Percentiles rank a stretch among this genome's conserved stretches.
Conservation (phyloP, 1,140 invertebrate genomes). For the Aleiodes sp. region DNA sequence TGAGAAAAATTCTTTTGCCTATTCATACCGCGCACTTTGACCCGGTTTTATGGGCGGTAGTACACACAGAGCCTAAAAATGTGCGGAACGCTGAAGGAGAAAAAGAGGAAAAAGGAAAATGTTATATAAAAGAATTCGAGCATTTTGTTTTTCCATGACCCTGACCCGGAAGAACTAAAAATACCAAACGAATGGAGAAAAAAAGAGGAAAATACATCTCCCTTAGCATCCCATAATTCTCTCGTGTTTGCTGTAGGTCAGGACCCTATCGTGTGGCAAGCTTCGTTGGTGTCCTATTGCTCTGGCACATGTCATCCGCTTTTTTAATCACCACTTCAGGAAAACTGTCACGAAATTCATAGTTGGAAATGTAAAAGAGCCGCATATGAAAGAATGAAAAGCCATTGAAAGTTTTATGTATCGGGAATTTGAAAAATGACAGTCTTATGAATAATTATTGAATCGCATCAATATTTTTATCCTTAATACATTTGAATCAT, state of each 20-base stretch:
- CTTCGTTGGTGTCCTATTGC: slow-evolving; percentile 26
- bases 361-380: too few species aligned
- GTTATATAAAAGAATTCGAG: not conserved
- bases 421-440: too few species aligned
- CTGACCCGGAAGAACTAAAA: slow-evolving; percentile 45
- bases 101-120: not conserved
- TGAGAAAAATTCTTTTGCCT: slow-evolving; percentile 15
- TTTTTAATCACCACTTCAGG: slow-evolving; percentile 42
- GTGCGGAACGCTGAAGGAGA: too few species aligned
- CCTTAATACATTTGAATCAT: too few species aligned
- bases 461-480: too few species aligned
- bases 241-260: slow-evolving; percentile 39
- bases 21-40: slow-evolving; percentile 5
- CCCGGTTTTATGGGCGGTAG: slow-evolving; percentile 2
- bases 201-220: slow-evolving; percentile 30
- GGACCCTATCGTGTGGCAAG: slow-evolving; percentile 21
- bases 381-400: too few species aligned
- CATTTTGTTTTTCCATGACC: slow-evolving; percentile 16
- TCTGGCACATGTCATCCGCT: slow-evolving; percentile 45
- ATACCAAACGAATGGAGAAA: slow-evolving; percentile 36
- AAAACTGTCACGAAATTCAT: slow-evolving; percentile 33
- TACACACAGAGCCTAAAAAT: not conserved
- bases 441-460: too few species aligned
- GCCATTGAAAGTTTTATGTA: too few species aligned
- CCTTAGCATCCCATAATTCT: slow-evolving; percentile 54